Percentiles rank a stretch among this genome's conserved stretches.
Evolutionary conservation across 2,797 vertebrate genomes (phyloP).

Genomic region (Eulemur mongoz): DNA sequence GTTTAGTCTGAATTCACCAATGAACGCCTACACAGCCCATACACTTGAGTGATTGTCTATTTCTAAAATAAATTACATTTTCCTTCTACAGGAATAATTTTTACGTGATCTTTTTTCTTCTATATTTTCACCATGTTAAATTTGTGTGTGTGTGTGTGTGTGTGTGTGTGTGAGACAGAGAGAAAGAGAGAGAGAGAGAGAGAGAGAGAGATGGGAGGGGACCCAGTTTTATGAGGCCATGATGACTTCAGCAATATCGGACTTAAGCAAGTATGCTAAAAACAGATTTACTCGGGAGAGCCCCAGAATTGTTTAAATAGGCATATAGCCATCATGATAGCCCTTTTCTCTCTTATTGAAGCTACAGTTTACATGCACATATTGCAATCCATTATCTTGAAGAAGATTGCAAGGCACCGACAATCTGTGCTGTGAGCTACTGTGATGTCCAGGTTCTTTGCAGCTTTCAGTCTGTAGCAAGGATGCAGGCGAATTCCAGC

Average conservation of each 20-base stretch:
- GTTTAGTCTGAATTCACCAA: constrained; percentile 83
- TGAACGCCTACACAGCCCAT: constrained; percentile 78
- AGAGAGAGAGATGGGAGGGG: background rate
- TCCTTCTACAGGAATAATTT: constrained; percentile 80
- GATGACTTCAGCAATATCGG: background rate
- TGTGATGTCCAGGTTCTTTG: background rate
- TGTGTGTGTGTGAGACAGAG: background rate
- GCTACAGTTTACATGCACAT: background rate
- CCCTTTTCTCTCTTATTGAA: background rate
- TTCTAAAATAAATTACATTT: constrained; percentile 83
- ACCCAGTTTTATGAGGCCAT: background rate
- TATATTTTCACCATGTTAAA: background rate
- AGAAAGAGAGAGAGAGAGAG: background rate
- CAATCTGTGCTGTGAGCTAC: background rate
- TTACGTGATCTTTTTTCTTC: constrained; percentile 40
- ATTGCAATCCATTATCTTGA: background rate
- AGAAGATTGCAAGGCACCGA: background rate
- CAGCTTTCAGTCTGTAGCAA: background rate
- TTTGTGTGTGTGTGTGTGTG: background rate
- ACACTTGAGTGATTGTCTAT: constrained; percentile 72
- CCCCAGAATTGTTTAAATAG: background rate
- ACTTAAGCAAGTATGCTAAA: background rate
- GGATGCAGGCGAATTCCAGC: background rate
- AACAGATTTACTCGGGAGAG: background rate
- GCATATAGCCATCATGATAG: too few species aligned